Evolutionary conservation across 2,113 vertebrate species (phyloP), one percentile per base, ranked within the genome.

Genomic region (Dermatemys mawii): DNA sequence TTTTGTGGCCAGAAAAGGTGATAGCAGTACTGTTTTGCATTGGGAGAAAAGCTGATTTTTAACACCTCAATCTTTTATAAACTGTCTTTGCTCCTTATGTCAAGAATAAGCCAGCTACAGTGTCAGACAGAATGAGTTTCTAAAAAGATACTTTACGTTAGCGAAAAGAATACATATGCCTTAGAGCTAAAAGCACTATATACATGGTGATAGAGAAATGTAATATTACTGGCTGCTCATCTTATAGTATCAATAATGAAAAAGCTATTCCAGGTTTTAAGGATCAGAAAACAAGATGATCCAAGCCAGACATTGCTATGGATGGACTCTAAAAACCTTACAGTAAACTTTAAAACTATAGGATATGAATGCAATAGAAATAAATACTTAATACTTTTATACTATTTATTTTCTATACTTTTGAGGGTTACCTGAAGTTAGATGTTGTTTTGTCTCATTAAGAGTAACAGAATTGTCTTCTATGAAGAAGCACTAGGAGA

Each of bases 231-330:
- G 29, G 21, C 21, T 41, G 67, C n/a, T 73, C 38, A 22, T n/a
- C 67, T 73, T 73, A 70, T 41, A 38, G 38, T 41, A 41, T 38
- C 35, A 73, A 73, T 41, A 73, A 73, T 38, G 38, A 21, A 73
- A 73, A 73, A n/a, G 19, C 19, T 73, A 22, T 41, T 82, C 85
- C 21, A 54, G 60, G 53, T 54, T 29, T 7, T 54, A 84, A 19
- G 60, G 35, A n/a, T 70, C 70, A 54, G 70, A 87, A 96, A 81
- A 21, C 81, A 57, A 84, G 11, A 35, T 51, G 27, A 96, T 13
- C 32, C 38, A 9, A 13, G 4, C 1, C 86, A 38, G 17, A 51
- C 51, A 7, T 70, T 81, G 10, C 0, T 0, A 76, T 27, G 84
- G 84, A 82, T 32, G 1, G 12, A 0, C 41, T 78, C 22, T 88